Evolutionary conservation across 2,797 vertebrate genomes (phyloP).

Genomic region (Chelonia mydas): DNA sequence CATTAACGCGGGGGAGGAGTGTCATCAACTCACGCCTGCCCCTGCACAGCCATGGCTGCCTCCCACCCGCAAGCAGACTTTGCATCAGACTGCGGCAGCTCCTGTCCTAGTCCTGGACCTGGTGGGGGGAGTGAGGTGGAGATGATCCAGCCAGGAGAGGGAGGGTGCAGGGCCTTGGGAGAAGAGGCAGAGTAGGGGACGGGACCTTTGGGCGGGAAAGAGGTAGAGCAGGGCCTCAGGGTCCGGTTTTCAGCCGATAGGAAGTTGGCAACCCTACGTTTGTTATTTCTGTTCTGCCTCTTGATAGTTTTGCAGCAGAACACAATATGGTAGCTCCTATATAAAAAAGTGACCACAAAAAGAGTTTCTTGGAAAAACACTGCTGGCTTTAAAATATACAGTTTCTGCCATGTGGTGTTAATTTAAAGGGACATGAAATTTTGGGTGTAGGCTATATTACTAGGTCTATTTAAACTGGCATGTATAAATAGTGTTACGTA

Average conservation of each 20-base stretch:
- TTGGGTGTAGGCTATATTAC: background rate
- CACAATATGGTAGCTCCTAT: background rate
- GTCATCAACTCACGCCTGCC: no score
- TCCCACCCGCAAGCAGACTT: no score
- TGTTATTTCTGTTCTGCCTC: background rate
- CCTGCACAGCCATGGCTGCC: no score
- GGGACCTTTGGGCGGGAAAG: rapidly evolving
- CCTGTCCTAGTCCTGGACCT: no score
- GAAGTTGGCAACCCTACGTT: background rate
- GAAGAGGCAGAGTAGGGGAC: no score
- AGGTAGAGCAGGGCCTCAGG: no score
- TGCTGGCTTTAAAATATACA: background rate
- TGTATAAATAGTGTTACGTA: background rate
- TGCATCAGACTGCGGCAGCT: no score
- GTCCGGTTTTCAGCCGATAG: no score
- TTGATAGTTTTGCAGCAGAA: background rate
- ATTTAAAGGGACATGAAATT: background rate
- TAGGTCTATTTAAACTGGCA: background rate
- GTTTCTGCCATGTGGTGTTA: background rate
- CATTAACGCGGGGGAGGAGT: no score
- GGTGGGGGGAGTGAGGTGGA: no score
- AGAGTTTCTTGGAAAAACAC: background rate
- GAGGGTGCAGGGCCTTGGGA: no score
- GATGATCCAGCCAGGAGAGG: no score
- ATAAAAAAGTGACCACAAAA: background rate